Evolutionary conservation across 2,797 vertebrate genomes (phyloP).

Genomic region (Ataeniobius toweri): DNA sequence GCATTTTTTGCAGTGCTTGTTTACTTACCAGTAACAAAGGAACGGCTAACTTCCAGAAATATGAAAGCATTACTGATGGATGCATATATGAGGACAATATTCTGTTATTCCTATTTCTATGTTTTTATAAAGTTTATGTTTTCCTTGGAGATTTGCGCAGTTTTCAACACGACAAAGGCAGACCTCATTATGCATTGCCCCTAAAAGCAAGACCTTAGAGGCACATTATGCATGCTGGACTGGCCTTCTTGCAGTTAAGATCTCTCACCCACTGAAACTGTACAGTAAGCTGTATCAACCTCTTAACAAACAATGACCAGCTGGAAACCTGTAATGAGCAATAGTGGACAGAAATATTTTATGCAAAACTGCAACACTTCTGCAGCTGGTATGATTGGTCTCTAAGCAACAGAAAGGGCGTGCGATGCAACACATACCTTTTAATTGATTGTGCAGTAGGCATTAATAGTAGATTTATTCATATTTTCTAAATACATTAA

Average conservation of each 20-base stretch:
- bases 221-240: background rate
- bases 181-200: background rate
- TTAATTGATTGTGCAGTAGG: too few species aligned
- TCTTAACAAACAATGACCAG: background rate
- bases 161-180: background rate
- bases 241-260: background rate
- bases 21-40: background rate
- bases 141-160: background rate
- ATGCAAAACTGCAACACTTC: background rate
- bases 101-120: background rate
- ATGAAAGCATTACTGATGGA: background rate
- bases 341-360: background rate
- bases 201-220: background rate
- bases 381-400: too few species aligned
- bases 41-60: background rate
- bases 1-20: background rate
- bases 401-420: too few species aligned
- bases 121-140: background rate
- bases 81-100: background rate
- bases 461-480: background rate
- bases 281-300: background rate
- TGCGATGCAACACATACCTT: too few species aligned
- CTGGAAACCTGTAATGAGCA: background rate
- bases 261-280: background rate
- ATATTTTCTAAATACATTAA: background rate